Evolutionary conservation across 92 coral and sea anemone genomes (phyloP), one percentile per base, ranked within the genome.

Genomic region (Palythoa grandis): DNA sequence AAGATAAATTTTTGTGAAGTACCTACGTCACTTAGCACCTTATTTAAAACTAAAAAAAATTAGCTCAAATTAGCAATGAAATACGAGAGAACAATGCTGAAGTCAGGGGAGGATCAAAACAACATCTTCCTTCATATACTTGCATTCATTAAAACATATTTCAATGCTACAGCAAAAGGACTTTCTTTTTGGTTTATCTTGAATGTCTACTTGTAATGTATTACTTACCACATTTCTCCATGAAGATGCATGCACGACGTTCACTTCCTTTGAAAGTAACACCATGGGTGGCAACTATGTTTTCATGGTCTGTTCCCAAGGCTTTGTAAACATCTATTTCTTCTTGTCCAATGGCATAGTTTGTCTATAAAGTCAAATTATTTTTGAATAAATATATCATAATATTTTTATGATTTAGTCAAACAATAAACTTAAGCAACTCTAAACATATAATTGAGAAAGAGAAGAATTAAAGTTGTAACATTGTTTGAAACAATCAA

Each of bases 201-300:
- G 20, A n/a, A 15, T 10, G 8, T 22, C 2, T 7, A 12, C 38
- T 78, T 39, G 25, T 43, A 13, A 5, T 4, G 43, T 79, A 14
- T 17, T 43, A 87, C 94, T 70, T 84, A 93, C 96, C 97, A 92
- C 95, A 93, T 53, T 82, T 85, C n/a, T 93, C 95, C 97, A 93
- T 93, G 78, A 93, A 93, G 66, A 93, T 86, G 22, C 66, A 70
- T 3, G 92, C 94, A 22, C 22, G 23, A 1, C 91, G 89, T 0
- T 89, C 66, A 13, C 65, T 73, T 20, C 93, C 94, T 37, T 60
- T 84, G 38, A 87, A 78, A 7, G 93, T 89, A 12, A 87, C 95
- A 43, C 89, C 88, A 54, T 54, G 70, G 37, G 90, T 92, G 19
- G 87, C 37, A 3, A 93, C 95, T 25, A 93, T 92, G 75, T 93